Evolutionary conservation across 2,888 invertebrate species (phyloP).

Genomic region (Leptinotarsa peninsularis): DNA sequence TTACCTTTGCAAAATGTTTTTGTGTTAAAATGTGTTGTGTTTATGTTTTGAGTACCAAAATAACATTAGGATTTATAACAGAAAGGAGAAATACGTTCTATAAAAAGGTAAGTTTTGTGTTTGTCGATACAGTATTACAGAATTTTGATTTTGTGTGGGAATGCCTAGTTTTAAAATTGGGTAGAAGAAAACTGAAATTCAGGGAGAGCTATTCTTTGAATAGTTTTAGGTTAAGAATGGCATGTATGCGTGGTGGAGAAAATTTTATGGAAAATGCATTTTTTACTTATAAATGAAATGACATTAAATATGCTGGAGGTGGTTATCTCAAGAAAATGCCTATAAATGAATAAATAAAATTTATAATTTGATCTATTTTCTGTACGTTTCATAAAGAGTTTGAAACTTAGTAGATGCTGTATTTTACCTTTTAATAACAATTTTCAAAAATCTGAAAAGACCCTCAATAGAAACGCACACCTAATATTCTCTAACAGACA

Average conservation of each 20-base stretch:
- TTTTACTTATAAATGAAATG: background rate
- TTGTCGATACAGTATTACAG: constrained; percentile 19
- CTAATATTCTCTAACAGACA: no score
- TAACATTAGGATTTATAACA: constrained; percentile 55
- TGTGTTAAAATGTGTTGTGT: constrained; percentile 61
- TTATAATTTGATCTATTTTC: no score
- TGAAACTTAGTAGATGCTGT: no score
- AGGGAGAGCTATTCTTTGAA: background rate
- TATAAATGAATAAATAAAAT: no score
- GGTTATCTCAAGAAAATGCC: no score
- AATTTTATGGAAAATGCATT: background rate
- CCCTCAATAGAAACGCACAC: no score
- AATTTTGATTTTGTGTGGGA: background rate
- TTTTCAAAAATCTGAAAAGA: no score
- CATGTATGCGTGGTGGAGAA: constrained; percentile 15
- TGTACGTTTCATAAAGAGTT: no score
- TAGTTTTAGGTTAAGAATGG: constrained; percentile 16
- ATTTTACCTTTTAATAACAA: no score
- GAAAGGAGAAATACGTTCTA: constrained; percentile 45
- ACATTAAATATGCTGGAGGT: background rate
- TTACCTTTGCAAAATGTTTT: constrained; percentile 54
- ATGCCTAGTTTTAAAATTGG: background rate
- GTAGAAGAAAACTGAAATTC: background rate
- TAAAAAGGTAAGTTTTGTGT: constrained; percentile 47
- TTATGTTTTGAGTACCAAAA: constrained; percentile 58